A percentile compares a stretch with the other conserved stretches of the same genome.
phyloP scores from a whole-genome alignment of 2,797 vertebrate genomes.

The Malurus splendens region DNA sequence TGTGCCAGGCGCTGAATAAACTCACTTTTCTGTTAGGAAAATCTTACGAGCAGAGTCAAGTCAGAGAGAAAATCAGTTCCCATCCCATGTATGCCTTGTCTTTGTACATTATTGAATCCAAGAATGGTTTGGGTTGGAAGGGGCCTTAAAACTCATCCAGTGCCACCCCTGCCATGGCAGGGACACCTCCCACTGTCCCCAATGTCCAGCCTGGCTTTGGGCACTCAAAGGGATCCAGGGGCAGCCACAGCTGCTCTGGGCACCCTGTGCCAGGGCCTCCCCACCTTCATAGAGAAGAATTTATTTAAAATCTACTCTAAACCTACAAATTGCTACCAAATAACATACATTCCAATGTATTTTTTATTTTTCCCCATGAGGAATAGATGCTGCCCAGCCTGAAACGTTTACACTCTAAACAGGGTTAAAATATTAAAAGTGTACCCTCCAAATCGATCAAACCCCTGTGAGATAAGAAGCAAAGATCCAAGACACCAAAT shows the following conservation, averaged over 20 bases:
- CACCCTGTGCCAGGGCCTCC: neutral
- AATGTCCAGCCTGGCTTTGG: neutral
- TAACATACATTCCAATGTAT: neutral
- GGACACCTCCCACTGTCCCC: neutral
- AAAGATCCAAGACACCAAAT: neutral
- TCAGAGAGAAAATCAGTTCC: neutral
- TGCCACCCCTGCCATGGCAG: neutral
- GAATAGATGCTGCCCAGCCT: neutral
- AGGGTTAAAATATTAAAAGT: neutral
- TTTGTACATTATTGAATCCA: neutral
- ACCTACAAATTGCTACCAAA: neutral
- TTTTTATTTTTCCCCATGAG: neutral
- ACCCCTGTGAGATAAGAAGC: neutral
- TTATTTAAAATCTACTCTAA: neutral
- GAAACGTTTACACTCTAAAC: neutral
- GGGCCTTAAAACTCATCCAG: neutral
- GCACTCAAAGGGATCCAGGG: neutral
- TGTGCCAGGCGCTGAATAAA: neutral
- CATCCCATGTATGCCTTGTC: neutral
- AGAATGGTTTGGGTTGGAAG: neutral
- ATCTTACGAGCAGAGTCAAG: neutral
- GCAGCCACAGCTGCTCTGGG: neutral
- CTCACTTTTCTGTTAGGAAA: neutral
- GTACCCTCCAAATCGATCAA: neutral
- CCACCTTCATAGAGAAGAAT: accelerated